Evolutionary conservation across 2,888 invertebrate species (phyloP).

Genomic region (Orchestes rusci): DNA sequence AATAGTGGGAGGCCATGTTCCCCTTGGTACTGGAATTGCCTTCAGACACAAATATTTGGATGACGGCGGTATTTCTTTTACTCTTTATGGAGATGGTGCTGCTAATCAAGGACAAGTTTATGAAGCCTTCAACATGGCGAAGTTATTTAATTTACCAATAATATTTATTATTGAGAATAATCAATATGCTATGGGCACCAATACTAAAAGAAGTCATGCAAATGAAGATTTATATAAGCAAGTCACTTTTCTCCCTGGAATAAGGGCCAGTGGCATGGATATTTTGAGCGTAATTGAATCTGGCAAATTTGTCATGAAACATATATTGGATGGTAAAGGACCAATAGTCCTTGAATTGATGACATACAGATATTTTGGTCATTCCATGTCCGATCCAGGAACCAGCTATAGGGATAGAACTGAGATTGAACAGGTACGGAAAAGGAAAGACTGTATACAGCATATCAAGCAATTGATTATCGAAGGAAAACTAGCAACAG

Average conservation of each 20-base stretch:
- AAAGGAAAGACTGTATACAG: slow-evolving; percentile 87
- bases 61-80: slow-evolving; percentile 60
- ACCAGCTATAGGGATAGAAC: slow-evolving; percentile 87
- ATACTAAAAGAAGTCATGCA: slow-evolving; percentile 61
- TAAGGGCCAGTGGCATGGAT: slow-evolving; percentile 80
- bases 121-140: slow-evolving; percentile 73
- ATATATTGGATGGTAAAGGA: slow-evolving; percentile 60
- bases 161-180: slow-evolving; percentile 84
- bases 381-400: slow-evolving; percentile 98
- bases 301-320: slow-evolving; percentile 54
- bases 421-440: slow-evolving; percentile 87
- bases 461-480: slow-evolving; percentile 80
- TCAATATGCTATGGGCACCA: slow-evolving; percentile 76
- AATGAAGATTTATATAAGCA: slow-evolving; percentile 69
- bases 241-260: slow-evolving; percentile 74
- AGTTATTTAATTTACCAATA: slow-evolving; percentile 69
- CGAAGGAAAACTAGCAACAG: slow-evolving; percentile 59
- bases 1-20: slow-evolving; percentile 86
- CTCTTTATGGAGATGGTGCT: slow-evolving; percentile 71
- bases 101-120: slow-evolving; percentile 69
- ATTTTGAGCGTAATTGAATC: slow-evolving; percentile 67
- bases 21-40: slow-evolving; percentile 74
- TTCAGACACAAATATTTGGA: slow-evolving; percentile 65
- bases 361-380: slow-evolving; percentile 77
- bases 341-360: slow-evolving; percentile 68